phyloP scores from a whole-genome alignment of 2,113 vertebrate species.

The Urocynchramus pylzowi region DNA sequence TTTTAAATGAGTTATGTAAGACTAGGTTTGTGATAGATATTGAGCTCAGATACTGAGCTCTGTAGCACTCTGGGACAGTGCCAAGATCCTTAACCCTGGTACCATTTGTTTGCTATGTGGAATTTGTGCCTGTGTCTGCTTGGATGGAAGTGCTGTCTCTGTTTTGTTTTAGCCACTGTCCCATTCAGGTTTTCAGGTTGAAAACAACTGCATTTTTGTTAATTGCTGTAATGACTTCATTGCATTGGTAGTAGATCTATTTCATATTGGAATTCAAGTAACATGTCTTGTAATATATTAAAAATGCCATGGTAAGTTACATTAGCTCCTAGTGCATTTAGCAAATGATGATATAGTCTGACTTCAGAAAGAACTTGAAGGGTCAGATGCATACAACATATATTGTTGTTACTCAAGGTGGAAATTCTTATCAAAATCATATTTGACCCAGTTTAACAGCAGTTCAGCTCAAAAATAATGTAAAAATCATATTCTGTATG shows the following conservation, averaged over 20 bases:
- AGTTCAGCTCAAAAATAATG: neutral
- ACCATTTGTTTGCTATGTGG: neutral
- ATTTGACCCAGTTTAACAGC: neutral
- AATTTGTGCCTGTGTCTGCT: neutral
- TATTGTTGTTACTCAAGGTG: neutral
- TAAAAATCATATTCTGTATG: neutral
- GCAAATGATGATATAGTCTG: neutral
- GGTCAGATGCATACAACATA: neutral
- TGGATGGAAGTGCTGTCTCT: neutral
- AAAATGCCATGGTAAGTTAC: neutral
- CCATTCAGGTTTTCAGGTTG: neutral
- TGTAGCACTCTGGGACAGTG: neutral
- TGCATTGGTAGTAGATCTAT: neutral
- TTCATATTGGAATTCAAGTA: neutral
- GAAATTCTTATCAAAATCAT: neutral
- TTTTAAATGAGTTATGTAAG: neutral
- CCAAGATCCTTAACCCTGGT: neutral
- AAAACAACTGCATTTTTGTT: neutral
- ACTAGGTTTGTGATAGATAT: neutral
- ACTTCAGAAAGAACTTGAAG: slow-evolving; percentile 14
- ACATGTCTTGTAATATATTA: neutral
- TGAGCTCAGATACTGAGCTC: neutral
- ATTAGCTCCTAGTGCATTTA: neutral
- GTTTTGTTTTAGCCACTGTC: neutral
- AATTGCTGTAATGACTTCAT: neutral